Base-by-base conservation (phyloP, 2,113 vertebrate species). In the Myotis davidii region DNA sequence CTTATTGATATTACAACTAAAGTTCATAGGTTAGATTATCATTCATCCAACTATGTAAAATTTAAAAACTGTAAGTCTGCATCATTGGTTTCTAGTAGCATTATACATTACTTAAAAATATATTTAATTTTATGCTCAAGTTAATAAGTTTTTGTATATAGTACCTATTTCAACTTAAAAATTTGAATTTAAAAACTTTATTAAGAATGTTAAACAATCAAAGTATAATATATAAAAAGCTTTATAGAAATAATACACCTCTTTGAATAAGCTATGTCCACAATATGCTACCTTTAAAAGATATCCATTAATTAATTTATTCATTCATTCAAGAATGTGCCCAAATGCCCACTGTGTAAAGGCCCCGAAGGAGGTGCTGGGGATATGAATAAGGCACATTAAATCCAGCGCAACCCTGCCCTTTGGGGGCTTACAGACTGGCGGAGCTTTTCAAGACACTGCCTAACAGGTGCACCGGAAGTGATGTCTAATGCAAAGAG, bases 401-500 rank as follows among this genome's bases (percentile, higher is more conserved):
- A 76, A 94, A 4, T 77, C 87, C 96, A 92, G 94, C 92, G 90
- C 61, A 18, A 0, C 18, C 12, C 7, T 85, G 39, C 59, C 82
- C 77, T 56, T 42, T 2, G 34, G 18, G 79, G 77, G 18, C 8
- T 94, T 76, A 78, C 9, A 92, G 52, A 67, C 37, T 59, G 25
- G 32, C 11, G 42, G 52, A 73, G 29, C 17, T 76, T 86, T 72
- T 85, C 67, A 91, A 84, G 64, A 70, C 32, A 9, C 12, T 9
- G 48, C 25, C 11, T 16, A 59, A 70, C 52, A 65, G 37, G 32
- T 37, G 17, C 85, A 45, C 70, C 61, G 18, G 29, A 64, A 54
- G 45, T 21, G 54, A 74, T 64, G 79, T 95, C 78, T 97, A 94
- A 88, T 83, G 82, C n/a, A 76, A 54, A 87, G 89, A 91, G 37